Evolutionary conservation across 2,113 vertebrate species (phyloP).

Genomic region (Murina feae): DNA sequence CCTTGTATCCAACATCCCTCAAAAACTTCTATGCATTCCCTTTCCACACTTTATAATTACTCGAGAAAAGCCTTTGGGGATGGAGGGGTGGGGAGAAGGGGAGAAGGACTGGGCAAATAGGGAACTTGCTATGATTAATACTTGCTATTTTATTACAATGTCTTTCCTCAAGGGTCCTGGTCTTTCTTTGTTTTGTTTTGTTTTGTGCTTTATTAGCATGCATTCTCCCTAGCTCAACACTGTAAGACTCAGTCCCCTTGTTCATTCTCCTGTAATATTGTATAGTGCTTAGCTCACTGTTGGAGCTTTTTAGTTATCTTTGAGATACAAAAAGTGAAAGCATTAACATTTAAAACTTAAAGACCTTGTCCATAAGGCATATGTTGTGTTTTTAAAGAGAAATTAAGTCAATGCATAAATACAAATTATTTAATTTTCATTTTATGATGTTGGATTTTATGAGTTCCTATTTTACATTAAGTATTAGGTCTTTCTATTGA

Average conservation of each 20-base stretch:
- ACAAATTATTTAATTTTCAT: background rate
- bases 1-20: background rate
- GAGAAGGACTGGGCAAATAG: background rate
- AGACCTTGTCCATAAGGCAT: background rate
- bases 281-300: background rate
- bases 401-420: background rate
- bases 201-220: background rate
- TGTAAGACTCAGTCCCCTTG: background rate
- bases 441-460: background rate
- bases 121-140: background rate
- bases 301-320: background rate
- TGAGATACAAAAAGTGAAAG: background rate
- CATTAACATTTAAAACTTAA: background rate
- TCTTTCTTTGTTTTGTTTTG: background rate
- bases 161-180: background rate
- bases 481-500: background rate
- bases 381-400: background rate
- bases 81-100: too few relatives aligned
- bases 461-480: background rate
- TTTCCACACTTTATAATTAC: background rate
- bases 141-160: background rate
- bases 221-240: background rate
- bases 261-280: background rate
- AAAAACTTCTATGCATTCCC: background rate
- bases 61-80: background rate